Base-by-base conservation (phyloP, 2,888 invertebrate species). In the Cordilura impudica region DNA sequence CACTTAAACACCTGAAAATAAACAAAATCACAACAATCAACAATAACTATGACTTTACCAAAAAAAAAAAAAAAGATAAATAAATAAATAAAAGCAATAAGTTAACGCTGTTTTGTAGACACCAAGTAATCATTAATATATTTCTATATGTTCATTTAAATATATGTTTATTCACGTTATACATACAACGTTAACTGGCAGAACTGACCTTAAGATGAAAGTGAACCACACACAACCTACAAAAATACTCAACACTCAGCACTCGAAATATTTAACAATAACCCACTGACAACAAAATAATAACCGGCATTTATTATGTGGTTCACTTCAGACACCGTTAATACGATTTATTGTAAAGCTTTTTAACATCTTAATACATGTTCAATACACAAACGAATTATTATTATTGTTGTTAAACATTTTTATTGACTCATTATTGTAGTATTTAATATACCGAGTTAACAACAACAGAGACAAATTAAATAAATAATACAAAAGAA, bases 371-470 rank as follows among this genome's bases (percentile, higher is more conserved):
- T 61, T 47, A 54, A 39, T 56, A 29, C n/a, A 19, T 51, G 60
- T 67, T 61, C 18, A 43, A 69, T 60, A 31, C 7, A 63, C 23
- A 45, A 73, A 56, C 43, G 31, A 61, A 53, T 66, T 66, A 65
- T 65, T 53, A 71, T 70, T 35, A 56, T 73, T 72, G 54, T 67
- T 74, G 74, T 74, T 51, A 61, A 67, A 71, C 61, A 71, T 71
- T 78, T 69, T 78, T 75, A 79, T 79, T 75, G 56, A 71, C 49
- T 67, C 66, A 79, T 74, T 67, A 75, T 63, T 61, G 61, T 51
- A 29, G 12, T 18, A 7, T 0, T 2, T 14, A 10, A 66, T 51
- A 58, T 19, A 51, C 51, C 26, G 12, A 21, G 14, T 14, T 43
- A 16, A 2, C n/a, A 43, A n/a, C 6, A 14, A 43, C 43, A 14